phyloP scores from a whole-genome alignment of 2,888 invertebrate genomes.

The Julus scandinavius region DNA sequence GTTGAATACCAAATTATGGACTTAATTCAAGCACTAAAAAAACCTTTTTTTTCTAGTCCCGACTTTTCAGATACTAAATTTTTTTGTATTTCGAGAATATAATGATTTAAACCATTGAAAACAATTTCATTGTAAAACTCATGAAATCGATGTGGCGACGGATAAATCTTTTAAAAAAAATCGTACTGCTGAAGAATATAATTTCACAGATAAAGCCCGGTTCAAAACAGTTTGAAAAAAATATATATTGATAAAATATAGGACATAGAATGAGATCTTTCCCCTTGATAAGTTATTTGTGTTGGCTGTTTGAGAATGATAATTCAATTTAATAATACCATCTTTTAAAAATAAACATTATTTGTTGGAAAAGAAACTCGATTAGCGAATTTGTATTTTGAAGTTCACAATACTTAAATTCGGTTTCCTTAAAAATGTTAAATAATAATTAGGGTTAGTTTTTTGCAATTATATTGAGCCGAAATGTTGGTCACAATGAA shows the following conservation, averaged over 20 bases:
- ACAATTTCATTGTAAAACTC: neutral
- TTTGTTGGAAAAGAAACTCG: neutral
- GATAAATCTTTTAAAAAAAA: neutral
- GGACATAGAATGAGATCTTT: neutral
- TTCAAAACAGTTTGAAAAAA: neutral
- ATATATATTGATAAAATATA: neutral
- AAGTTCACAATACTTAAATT: neutral
- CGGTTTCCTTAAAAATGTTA: neutral
- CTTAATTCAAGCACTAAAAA: too few species aligned
- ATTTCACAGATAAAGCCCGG: neutral
- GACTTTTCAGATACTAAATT: neutral
- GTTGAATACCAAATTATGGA: slow-evolving; percentile 3
- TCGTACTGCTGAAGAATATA: neutral
- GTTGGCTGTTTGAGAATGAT: neutral
- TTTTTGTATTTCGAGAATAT: neutral
- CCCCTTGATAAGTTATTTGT: neutral
- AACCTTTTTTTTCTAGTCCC: neutral
- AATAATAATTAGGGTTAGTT: neutral
- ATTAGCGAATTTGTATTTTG: neutral
- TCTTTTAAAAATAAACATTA: neutral
- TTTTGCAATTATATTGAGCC: neutral
- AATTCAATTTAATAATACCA: neutral
- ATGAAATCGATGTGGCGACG: slow-evolving; percentile 29
- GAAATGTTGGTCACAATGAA: too few species aligned
- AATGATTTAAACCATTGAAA: neutral